Base-by-base conservation (phyloP, 1,140 invertebrate genomes). In the Olivierus martensii region DNA sequence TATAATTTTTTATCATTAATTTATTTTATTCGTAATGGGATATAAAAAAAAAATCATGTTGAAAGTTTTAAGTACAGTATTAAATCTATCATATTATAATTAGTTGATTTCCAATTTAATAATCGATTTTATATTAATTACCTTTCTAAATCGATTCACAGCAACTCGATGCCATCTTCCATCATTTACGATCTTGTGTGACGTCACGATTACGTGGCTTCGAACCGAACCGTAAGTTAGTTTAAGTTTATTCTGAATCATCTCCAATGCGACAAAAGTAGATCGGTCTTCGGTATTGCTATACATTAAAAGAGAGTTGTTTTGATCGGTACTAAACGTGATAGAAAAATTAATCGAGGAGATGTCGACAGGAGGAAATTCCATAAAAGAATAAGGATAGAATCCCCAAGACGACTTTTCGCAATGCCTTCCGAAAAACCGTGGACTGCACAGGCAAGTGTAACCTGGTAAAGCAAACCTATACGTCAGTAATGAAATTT, bases 371-470 rank as follows among this genome's bases (percentile, higher is more conserved):
- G 17, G 17, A 3, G 82, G 79, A 67, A 91, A 93, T 14, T 81
- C 75, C 82, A 92, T 87, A 66, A 79, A 95, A 0, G 90, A 94
- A 0, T 89, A 71, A 61, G 86, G 84, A 48, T 79, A 76, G 66
- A 96, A 95, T n/a, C 89, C 87, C 65, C 80, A 87, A 12, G 85
- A 89, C 0, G 84, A 82, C 56, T 81, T 82, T 67, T 94, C 87
- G 68, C 91, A 96, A 63, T 87, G 83, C 18, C 81, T 74, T 9
- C 91, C 91, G 66, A 89, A 91, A n/a, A 83, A 79, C 41, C 84
- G 63, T 3, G 49, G 81, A 58, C 84, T 79, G 65, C 91, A 96
- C 55, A 79, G 83, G 68, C 91, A 96, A 53, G 80, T 56, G 64
- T 88, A 91, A 35, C 82, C 84, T n/a, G 83, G 83, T n/a, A 65